phyloP scores from a whole-genome alignment of 2,797 vertebrate genomes.

The Chanos chanos region DNA sequence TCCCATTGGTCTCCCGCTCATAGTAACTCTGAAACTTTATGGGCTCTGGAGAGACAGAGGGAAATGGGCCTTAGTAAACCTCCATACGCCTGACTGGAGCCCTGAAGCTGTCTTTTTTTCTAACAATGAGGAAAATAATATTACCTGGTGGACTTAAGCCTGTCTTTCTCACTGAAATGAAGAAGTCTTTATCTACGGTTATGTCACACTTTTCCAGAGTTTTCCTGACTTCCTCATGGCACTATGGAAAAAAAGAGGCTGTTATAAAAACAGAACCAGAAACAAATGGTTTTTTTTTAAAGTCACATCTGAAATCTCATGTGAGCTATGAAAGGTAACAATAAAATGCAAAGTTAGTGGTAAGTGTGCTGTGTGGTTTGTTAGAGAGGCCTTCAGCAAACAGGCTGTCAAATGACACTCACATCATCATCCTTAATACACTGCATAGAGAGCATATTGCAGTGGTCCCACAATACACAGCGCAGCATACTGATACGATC shows the following conservation, averaged over 20 bases:
- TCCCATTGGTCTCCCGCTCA: constrained; percentile 53
- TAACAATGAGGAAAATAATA: background rate
- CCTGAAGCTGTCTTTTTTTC: background rate
- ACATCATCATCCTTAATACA: constrained; percentile 91
- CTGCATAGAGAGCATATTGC: constrained; percentile 90
- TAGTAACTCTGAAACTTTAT: constrained; percentile 81
- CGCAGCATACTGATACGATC: constrained; percentile 85
- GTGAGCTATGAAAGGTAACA: too few species aligned
- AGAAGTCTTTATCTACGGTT: constrained; percentile 76
- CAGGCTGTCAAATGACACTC: constrained; percentile 9
- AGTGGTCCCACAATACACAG: constrained; percentile 88
- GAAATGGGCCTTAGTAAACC: background rate
- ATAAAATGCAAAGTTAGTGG: too few species aligned
- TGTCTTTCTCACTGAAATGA: constrained; percentile 81
- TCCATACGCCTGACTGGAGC: background rate
- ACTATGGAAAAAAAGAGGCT: constrained; percentile 65
- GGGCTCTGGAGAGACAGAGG: constrained; percentile 62
- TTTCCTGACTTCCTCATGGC: constrained; percentile 83
- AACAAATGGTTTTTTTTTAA: too few species aligned
- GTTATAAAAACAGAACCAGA: too few species aligned
- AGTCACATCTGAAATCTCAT: too few species aligned
- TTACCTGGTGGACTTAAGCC: constrained; percentile 80
- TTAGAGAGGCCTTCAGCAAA: too few species aligned
- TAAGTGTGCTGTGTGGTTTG: too few species aligned
- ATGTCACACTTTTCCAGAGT: constrained; percentile 80